Evolutionary conservation across 2,113 vertebrate genomes (phyloP).

Genomic region (Cheilinus undulatus): DNA sequence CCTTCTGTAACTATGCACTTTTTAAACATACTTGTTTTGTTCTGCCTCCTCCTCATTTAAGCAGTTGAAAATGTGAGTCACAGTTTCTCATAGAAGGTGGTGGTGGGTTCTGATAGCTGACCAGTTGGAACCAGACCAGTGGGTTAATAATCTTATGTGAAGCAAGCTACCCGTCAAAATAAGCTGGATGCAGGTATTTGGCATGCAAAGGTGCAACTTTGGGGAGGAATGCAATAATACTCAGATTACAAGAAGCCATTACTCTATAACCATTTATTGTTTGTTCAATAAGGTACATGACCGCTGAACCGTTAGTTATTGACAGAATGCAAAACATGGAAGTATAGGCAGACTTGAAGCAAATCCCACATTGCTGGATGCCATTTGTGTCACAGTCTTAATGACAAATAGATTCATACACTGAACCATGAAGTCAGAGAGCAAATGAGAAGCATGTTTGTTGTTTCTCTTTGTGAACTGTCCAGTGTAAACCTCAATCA

Average conservation of each 20-base stretch:
- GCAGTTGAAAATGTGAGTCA: no score
- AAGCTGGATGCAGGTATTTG: not conserved
- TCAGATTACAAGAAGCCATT: not conserved
- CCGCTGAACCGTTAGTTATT: conserved; percentile 26
- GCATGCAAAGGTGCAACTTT: not conserved
- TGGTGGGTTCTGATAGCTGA: no score
- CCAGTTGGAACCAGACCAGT: no score
- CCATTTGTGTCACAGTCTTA: not conserved
- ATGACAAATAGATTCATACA: conserved; percentile 23
- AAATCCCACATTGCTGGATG: conserved; percentile 27
- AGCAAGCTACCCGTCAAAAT: not conserved
- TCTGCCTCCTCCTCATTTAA: no score
- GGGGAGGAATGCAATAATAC: not conserved
- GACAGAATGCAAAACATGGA: conserved; percentile 52
- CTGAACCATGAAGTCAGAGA: conserved; percentile 10
- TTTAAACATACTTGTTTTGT: no score
- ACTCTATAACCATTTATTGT: conserved; percentile 66
- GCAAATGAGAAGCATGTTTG: conserved; percentile 3
- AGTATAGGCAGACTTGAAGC: conserved; percentile 9
- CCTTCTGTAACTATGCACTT: no score
- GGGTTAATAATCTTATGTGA: no score
- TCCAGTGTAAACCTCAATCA: not conserved
- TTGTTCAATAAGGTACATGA: conserved; percentile 62
- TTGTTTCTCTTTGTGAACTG: not conserved
- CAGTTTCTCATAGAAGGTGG: no score